Base-by-base conservation (phyloP, 2,888 invertebrate genomes). In the Parthenolecanium corni region DNA sequence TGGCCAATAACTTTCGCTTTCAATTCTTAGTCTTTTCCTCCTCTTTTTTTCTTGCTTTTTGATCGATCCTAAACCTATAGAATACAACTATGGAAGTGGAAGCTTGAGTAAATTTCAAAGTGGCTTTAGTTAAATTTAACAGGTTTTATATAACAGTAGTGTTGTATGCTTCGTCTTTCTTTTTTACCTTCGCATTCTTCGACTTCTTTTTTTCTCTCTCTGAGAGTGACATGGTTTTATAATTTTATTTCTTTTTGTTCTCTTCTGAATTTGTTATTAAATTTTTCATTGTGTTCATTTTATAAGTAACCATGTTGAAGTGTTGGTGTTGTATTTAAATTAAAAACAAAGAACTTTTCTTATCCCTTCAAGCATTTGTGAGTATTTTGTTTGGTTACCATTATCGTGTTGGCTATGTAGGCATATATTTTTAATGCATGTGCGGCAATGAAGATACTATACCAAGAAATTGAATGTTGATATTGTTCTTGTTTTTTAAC, bases 1-100 rank as follows among this genome's bases (percentile, higher is more conserved):
- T 61, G 46, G 51, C 21, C 61, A 47, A 51, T 49, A 61, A 61
- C 61, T 61, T 61, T 61, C 61, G 49, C 61, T 61, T 61, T 61
- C 49, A 61, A 49, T 51, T 38, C 61, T 49, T 61, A 38, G 61
- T 61, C 38, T 47, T 61, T 61, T 61, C 49, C 49, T 36, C 23
- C 24, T 21, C 49, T 49, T 14, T 49, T 16, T 18, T 14, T 42
- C 14, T 14, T 42, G 14, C 3, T 42, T 14, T 14, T 18, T 42
- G 4, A 9, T 18, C 44, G 4, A 4, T 42, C 44, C 44, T 18
- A 4, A 42, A 42, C 16, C n/a, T 18, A 31, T 57, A 16, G 46
- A 46, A 44, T 49, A 40, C 61, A 40, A 23, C 23, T 61, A 51
- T 61, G 49, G 5, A 5, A 18, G 18, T 18, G 16, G 44, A 44